Evolutionary conservation across 1,140 invertebrate genomes (phyloP), one percentile per base, ranked within the genome.

Genomic region (Pseudomyrmex dendroicus): DNA sequence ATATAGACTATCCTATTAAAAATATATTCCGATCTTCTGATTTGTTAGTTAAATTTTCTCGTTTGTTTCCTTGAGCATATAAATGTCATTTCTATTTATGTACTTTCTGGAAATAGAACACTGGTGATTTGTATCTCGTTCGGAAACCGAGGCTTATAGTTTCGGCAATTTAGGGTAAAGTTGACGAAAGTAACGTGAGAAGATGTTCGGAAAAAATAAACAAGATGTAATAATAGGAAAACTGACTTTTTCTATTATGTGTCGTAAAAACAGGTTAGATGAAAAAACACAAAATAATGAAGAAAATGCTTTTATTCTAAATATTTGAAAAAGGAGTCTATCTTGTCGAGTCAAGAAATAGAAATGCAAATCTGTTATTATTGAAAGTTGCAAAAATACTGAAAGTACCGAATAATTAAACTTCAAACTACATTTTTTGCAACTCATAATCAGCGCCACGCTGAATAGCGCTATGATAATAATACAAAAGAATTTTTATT

Each of bases 81-180:
- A 15, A 74, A n/a, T 20, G 61, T 13, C 22, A 17, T 67, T 68
- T 48, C 76, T 78, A 70, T 78, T 78, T 78, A 52, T n/a, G 7
- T n/a, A 48, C 2, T 64, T 25, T 50, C 52, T 72, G 2, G 56
- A 80, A 80, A 80, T 80, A 80, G 56, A 50, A 46, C 22, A 67
- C 46, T 15, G 54, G 46, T 15, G 20, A n/a, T 59, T 46, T 44
- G 13, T 67, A 35, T 67, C 8, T 5, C 9, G 35, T 12, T 70
- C 44, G 54, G 17, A 70, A 80, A 4, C 48, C 7, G n/a, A 20
- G 67, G 56, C n/a, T 35, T 76, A 25, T 0, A 80, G 70, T 80
- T 72, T 61, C 7, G 54, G 64, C 20, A 3, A 59, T 48, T 70
- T 22, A n/a, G 22, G 52, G 56, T 46, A 72, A 35, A 35, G 35